Evolutionary conservation across 2,113 vertebrate genomes (phyloP), one percentile per base, ranked within the genome.

Genomic region (Zapus hudsonius): DNA sequence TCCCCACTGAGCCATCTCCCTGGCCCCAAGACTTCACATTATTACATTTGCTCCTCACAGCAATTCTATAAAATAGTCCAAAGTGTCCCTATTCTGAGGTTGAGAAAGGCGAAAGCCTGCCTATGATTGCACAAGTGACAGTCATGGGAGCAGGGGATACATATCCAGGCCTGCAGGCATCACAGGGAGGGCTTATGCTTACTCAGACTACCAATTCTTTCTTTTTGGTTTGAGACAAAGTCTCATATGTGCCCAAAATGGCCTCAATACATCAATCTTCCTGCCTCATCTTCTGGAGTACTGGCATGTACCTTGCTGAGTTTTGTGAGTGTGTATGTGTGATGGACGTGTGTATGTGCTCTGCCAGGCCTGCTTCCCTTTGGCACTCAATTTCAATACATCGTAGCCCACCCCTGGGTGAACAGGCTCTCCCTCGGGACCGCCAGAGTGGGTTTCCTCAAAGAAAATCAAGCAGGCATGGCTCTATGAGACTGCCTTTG

Each of bases 401-500:
- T 36, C 29, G 57, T 31, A 7, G 3, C 52, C 73, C 73, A 42
- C 31, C n/a, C 55, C 36, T 19, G 17, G 19, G 6, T 3, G 7
- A 70, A 44, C 25, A 92, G 7, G 63, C 63, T 76, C 27, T 87
- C 67, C 67, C 67, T 25, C 19, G 40, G 40, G 84, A 1, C 61
- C 25, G 75, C 76, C 87, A 40, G 66, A n/a, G n/a, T 2, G 11
- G 31, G 11, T 69, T 72, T 78, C 83, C 86, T 92, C 84, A 93
- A 88, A 96, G 47, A 29, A 73, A 74, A 93, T 70, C 72, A 80
- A 93, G 61, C 74, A 55, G 42, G 23, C 31, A 3, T 81, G 90
- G 75, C 86, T 92, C 93, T 61, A 23, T 10, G 63, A 82, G 75
- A 66, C 31, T 17, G 4, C 40, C 80, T 92, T 92, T 66, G 87